Percentiles rank a stretch among this genome's conserved stretches.
Conservation (phyloP, 1,140 invertebrate species). For the Melanaphis sacchari region DNA sequence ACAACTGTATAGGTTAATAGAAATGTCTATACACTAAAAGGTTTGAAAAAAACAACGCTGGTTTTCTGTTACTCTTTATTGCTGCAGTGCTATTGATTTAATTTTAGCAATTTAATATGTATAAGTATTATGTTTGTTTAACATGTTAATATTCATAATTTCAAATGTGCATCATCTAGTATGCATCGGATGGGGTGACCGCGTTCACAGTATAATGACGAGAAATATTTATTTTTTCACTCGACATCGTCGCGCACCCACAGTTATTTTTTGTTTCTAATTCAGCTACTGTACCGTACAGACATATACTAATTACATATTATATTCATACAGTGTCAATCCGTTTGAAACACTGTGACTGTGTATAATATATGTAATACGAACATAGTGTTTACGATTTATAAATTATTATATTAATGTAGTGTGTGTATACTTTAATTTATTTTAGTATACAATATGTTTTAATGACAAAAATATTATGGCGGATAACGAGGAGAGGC, state of each 20-base stretch:
- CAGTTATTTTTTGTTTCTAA: not conserved
- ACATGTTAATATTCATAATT: not conserved
- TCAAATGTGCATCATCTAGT: not conserved
- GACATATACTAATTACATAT: not conserved
- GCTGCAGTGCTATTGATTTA: not conserved
- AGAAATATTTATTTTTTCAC: not conserved
- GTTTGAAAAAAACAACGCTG: not conserved
- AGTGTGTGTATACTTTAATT: not conserved
- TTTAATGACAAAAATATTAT: too few relatives aligned
- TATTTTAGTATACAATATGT: not conserved
- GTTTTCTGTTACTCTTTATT: not conserved
- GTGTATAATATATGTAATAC: not conserved
- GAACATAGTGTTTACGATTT: not conserved
- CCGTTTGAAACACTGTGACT: not conserved
- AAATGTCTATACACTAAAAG: not conserved
- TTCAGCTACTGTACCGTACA: not conserved
- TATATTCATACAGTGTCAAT: not conserved
- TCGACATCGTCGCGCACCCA: not conserved
- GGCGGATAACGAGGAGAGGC: too few relatives aligned
- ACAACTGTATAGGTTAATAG: not conserved
- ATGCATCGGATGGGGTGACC: not conserved
- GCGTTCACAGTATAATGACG: not conserved
- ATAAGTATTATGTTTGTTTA: not conserved
- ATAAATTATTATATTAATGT: not conserved
- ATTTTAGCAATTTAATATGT: conserved; percentile 1